These are phyloP conservation scores for Cuniculus paca DNA, from an alignment of 2,797 vertebrate species.

Conservation along the genomic window DNA sequence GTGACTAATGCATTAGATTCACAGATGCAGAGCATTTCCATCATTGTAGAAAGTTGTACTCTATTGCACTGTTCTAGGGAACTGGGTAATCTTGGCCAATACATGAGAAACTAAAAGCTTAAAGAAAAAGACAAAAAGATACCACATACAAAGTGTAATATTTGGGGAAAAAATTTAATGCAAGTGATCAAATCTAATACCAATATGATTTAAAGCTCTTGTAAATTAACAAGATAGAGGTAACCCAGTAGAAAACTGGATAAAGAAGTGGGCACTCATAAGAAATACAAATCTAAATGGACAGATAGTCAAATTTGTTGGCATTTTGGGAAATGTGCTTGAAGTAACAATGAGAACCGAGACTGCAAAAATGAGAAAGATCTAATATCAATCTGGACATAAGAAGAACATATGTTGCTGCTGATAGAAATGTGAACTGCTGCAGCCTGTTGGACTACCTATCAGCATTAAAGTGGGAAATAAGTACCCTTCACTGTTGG, in stretches of 20 bases:
- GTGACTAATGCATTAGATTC: not conserved
- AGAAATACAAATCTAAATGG: not conserved
- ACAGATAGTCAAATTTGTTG: not conserved
- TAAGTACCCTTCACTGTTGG: not conserved
- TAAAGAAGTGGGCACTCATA: not conserved
- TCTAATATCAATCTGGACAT: not conserved
- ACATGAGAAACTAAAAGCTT: not conserved
- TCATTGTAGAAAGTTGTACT: not conserved
- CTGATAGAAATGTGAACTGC: not conserved
- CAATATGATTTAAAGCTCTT: not conserved
- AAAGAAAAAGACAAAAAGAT: not conserved
- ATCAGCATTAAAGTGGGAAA: not conserved
- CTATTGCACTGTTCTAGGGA: not conserved
- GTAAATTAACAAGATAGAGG: not conserved
- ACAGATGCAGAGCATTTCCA: not conserved
- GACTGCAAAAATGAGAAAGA: conserved; percentile 20
- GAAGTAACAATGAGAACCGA: not conserved
- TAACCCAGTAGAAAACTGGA: not conserved
- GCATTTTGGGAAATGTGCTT: conserved; percentile 10
- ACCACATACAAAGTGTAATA: not conserved
- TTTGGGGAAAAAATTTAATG: not conserved
- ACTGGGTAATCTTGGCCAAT: not conserved
- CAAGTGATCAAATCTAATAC: not conserved
- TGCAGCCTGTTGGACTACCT: not conserved
- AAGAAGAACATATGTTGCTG: not conserved